These are phyloP conservation scores for Pedicia rivosa DNA, from an alignment of 2,888 invertebrate genomes.

Conservation along the genomic window DNA sequence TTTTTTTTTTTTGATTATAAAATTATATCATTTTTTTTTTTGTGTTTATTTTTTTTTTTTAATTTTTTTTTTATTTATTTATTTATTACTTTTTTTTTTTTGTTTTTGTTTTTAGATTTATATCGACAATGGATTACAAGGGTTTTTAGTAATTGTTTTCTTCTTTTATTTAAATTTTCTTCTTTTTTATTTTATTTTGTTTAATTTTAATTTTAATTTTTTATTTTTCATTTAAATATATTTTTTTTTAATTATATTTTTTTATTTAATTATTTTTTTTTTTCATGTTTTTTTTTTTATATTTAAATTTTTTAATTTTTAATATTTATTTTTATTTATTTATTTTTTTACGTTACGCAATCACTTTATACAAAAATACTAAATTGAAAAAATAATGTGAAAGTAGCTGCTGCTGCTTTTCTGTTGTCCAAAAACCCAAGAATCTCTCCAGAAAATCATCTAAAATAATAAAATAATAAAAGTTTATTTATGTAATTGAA, in stretches of 20 bases:
- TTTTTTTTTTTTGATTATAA: too few species aligned
- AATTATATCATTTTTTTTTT: too few species aligned
- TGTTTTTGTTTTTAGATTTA: too few species aligned
- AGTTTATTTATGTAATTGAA: too few species aligned
- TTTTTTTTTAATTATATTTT: slow-evolving; percentile 6
- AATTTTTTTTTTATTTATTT: too few species aligned
- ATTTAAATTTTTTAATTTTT: slow-evolving; percentile 3
- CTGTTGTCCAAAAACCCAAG: slow-evolving; percentile 11
- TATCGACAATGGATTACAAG: neutral
- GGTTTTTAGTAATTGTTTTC: slow-evolving; percentile 1
- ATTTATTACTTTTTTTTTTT: too few species aligned
- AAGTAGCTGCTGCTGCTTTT: slow-evolving; percentile 12
- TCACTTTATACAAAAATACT: slow-evolving; percentile 13
- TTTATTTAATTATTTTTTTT: neutral
- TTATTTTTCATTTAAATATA: slow-evolving; percentile 1
- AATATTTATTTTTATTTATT: neutral
- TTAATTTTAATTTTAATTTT: slow-evolving; percentile 3
- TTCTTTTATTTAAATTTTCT: slow-evolving; percentile 1
- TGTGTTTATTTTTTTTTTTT: too few species aligned
- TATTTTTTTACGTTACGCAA: slow-evolving; percentile 4
- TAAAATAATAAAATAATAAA: slow-evolving; percentile 3
- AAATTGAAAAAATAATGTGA: slow-evolving; percentile 12
- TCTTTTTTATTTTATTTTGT: slow-evolving; percentile 1
- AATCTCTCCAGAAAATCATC: slow-evolving; percentile 3
- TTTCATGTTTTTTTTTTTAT: neutral